phyloP scores from a whole-genome alignment of 2,797 vertebrate genomes.

The Pseudopleuronectes americanus region DNA sequence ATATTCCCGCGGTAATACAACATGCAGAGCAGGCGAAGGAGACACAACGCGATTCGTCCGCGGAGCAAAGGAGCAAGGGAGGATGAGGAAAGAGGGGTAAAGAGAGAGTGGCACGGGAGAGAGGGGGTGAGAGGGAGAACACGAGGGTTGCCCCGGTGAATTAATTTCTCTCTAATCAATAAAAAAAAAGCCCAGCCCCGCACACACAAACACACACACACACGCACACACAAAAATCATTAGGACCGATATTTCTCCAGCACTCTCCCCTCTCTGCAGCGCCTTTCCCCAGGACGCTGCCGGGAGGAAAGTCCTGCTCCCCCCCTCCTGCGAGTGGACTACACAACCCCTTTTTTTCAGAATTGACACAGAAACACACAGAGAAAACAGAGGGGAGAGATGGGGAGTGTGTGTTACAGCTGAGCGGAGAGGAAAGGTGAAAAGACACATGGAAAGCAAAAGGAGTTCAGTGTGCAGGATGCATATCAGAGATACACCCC shows the following conservation, averaged over 20 bases:
- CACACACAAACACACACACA: conserved; percentile 27
- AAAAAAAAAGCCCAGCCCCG: conserved; percentile 69
- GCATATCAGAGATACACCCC: conserved; percentile 70
- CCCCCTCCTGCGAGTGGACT: conserved; percentile 56
- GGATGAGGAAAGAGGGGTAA: conserved; percentile 55
- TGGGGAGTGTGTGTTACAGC: conserved; percentile 43
- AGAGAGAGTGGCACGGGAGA: conserved; percentile 38
- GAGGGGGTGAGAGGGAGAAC: conserved; percentile 64
- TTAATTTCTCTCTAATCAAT: conserved; percentile 85
- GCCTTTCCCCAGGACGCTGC: conserved; percentile 50
- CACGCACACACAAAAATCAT: conserved; percentile 59
- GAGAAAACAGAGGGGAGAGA: not conserved
- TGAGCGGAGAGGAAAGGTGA: conserved; percentile 54
- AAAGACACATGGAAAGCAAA: conserved; percentile 66
- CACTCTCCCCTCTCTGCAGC: conserved; percentile 40
- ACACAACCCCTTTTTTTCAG: conserved; percentile 40
- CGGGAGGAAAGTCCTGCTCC: conserved; percentile 54
- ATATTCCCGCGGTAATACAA: conserved; percentile 83
- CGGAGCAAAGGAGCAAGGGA: conserved; percentile 74
- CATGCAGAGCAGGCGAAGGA: conserved; percentile 77
- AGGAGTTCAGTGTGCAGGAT: conserved; percentile 69
- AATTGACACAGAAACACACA: conserved; percentile 61
- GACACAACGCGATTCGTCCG: conserved; percentile 77
- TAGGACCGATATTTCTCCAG: conserved; percentile 70
- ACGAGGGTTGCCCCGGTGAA: conserved; percentile 80